These are phyloP conservation scores for Oenanthe melanoleuca DNA, from an alignment of 2,113 vertebrate species.

Conservation along the genomic window DNA sequence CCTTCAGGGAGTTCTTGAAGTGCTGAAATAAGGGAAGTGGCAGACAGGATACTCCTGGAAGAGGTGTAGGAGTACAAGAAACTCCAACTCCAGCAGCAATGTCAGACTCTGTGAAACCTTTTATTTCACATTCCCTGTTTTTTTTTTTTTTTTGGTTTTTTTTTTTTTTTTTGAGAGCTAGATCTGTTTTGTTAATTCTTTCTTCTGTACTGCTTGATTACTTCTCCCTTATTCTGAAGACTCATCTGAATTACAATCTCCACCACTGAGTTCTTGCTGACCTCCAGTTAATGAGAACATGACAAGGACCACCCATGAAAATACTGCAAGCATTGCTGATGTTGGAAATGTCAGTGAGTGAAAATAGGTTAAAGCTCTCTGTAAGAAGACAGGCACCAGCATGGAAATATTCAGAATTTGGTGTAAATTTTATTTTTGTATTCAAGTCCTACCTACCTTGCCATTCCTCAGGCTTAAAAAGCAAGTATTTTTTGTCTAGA, in stretches of 20 bases:
- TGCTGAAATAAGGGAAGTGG: not conserved
- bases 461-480: not conserved
- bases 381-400: not conserved
- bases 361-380: slow-evolving; percentile 13
- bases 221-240: not conserved
- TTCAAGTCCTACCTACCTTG: not conserved
- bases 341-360: not conserved
- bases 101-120: not conserved
- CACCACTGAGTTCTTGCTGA: not conserved
- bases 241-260: not conserved
- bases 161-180: not conserved
- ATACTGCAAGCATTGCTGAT: not conserved
- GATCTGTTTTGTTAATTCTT: not conserved
- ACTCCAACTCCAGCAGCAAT: not conserved
- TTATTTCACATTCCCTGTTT: not conserved
- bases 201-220: not conserved
- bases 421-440: not conserved
- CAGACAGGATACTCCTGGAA: not conserved
- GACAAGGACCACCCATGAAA: slow-evolving; percentile 21
- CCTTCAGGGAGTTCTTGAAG: not conserved
- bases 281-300: slow-evolving; percentile 13
- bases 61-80: not conserved
- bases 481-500: not conserved
- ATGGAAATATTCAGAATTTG: not conserved
- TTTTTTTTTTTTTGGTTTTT: not conserved